Evolutionary conservation across 2,113 vertebrate genomes (phyloP), one percentile per base, ranked within the genome.

Genomic region (Empidonax alnorum): DNA sequence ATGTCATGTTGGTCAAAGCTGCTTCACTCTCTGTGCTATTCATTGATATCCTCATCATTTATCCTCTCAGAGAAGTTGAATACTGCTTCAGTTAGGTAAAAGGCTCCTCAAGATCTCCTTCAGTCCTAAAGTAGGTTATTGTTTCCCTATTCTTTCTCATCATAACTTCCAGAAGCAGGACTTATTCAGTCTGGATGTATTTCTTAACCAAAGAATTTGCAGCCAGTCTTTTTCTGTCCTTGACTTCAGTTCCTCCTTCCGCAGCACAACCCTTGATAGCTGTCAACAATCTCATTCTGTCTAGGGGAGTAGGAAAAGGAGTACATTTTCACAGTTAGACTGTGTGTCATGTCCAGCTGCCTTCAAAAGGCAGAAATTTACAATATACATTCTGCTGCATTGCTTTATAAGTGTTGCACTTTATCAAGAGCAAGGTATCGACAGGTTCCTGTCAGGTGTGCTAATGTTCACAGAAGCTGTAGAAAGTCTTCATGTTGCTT

Each of bases 41-140:
- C 69, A 90, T 84, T 66, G 67, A 88, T 92, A 94, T 91, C 55
- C 66, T 78, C 37, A 24, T 31, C 15, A 44, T 86, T 94, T 78
- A 46, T 84, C 73, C 63, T 86, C n/a, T 84, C 75, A 46, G n/a
- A 37, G 14, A 90, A 66, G 42, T 5, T 92, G 56, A 73, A 95
- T 90, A 71, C 19, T 37, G 10, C 12, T 89, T 87, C 65, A 59
- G 4, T 83, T 59, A 91, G 6, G 41, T 84, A 55, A 84, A 96
- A 68, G 47, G 7, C 2, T 14, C 18, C 37, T 67, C 25, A 33
- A 47, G 84, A 55, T 49, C 59, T 63, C 67, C 18, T 87, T 86
- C 27, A 59, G 28, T 59, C 49, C 84, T 77, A 56, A 72, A 80
- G 52, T 4, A 67, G 39, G 8, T 89, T 89, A 39, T 30, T 66